phyloP scores from a whole-genome alignment of 1,140 invertebrate species.

The Ridgeia piscesae region DNA sequence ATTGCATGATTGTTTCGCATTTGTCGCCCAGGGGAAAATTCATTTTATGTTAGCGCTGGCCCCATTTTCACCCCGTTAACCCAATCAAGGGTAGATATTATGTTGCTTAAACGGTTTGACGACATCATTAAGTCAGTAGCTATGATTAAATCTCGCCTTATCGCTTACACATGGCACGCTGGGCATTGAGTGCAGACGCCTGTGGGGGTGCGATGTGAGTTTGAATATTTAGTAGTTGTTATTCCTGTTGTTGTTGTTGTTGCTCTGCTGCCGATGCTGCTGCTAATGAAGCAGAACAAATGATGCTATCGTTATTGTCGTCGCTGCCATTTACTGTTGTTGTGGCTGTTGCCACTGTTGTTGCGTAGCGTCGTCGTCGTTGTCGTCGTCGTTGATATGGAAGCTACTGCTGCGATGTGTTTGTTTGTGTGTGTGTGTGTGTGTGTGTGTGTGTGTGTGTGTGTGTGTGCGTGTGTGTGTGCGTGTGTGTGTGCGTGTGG shows the following conservation, averaged over 20 bases:
- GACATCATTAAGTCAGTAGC: not conserved
- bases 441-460: no score
- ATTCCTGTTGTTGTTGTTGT: not conserved
- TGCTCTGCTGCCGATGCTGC: not conserved
- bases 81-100: not conserved
- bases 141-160: not conserved
- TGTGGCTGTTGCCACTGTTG: not conserved
- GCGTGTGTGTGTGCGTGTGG: no score
- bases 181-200: not conserved
- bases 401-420: slow-evolving; percentile 12
- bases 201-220: not conserved
- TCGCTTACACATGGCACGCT: not conserved
- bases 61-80: not conserved
- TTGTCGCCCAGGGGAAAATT: not conserved
- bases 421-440: no score
- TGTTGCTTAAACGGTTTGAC: not conserved
- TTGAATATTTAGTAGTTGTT: not conserved
- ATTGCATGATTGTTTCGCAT: not conserved
- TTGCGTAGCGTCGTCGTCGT: slow-evolving; percentile 13
- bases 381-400: slow-evolving; percentile 7
- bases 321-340: not conserved
- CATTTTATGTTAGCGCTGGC: not conserved
- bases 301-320: not conserved
- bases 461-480: no score
- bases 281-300: not conserved